Conservation (phyloP, 2,113 vertebrate species). For the Stegostoma tigrinum region DNA sequence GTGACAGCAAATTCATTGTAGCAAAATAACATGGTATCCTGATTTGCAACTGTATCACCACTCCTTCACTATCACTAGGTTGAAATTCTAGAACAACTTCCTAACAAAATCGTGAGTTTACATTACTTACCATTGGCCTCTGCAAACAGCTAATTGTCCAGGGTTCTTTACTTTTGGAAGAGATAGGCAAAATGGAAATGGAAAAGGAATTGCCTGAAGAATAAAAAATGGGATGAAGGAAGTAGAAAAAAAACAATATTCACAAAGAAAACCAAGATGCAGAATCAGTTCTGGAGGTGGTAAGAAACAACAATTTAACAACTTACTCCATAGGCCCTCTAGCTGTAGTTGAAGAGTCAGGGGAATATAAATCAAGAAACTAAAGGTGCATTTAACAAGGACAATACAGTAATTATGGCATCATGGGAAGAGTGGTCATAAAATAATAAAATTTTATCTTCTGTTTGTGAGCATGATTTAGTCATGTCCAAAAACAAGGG, state of each 20-base stretch:
- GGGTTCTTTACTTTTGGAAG: not conserved
- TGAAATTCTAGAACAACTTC: too few species aligned
- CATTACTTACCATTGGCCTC: too few species aligned
- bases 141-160: not conserved
- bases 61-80: too few species aligned
- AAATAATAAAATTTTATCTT: not conserved
- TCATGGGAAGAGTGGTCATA: too few species aligned
- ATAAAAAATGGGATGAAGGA: not conserved
- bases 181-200: not conserved
- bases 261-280: not conserved
- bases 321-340: not conserved
- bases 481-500: not conserved
- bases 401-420: not conserved
- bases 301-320: not conserved
- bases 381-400: not conserved
- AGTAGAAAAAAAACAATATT: not conserved
- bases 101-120: too few species aligned
- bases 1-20: too few species aligned
- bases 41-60: too few species aligned
- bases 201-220: not conserved
- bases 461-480: not conserved
- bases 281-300: not conserved
- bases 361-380: not conserved
- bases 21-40: too few species aligned
- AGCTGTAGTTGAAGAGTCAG: not conserved